Evolutionary conservation across 2,797 vertebrate genomes (phyloP).

Genomic region (Myripristis murdjan): DNA sequence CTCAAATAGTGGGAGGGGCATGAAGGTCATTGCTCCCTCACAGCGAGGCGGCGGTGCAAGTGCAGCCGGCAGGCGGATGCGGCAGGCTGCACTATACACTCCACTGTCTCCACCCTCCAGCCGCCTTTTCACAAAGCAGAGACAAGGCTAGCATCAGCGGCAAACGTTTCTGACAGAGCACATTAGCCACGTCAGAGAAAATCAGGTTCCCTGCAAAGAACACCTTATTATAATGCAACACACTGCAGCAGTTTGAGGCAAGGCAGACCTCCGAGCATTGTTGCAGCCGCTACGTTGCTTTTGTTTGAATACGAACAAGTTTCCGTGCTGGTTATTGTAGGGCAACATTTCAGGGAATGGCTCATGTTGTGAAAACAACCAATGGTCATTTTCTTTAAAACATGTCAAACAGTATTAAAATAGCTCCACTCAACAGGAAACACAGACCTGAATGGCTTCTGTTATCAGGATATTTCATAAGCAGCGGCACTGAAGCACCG

Average conservation of each 20-base stretch:
- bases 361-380: constrained; percentile 54
- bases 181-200: constrained; percentile 60
- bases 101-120: too few relatives aligned
- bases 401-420: constrained; percentile 57
- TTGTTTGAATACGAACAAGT: constrained; percentile 41
- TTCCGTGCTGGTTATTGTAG: constrained; percentile 32
- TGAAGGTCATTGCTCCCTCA: constrained; percentile 61
- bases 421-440: constrained; percentile 2
- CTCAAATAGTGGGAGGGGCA: constrained; percentile 28
- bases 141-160: constrained; percentile 61
- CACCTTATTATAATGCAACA: constrained; percentile 47
- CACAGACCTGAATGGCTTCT: constrained; percentile 5
- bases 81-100: constrained; percentile 20
- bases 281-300: constrained; percentile 26
- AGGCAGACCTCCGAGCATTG: constrained; percentile 40
- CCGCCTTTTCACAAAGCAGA: constrained; percentile 26
- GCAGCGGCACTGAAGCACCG: too few relatives aligned
- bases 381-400: constrained; percentile 46
- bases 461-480: constrained; percentile 8
- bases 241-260: constrained; percentile 45
- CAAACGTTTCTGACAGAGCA: constrained; percentile 68
- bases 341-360: constrained; percentile 45
- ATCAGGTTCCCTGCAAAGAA: constrained; percentile 53
- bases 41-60: constrained; percentile 4
- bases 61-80: constrained; percentile 38